Base-by-base conservation (phyloP, 2,888 invertebrate species). In the Drosophila peninsularis region DNA sequence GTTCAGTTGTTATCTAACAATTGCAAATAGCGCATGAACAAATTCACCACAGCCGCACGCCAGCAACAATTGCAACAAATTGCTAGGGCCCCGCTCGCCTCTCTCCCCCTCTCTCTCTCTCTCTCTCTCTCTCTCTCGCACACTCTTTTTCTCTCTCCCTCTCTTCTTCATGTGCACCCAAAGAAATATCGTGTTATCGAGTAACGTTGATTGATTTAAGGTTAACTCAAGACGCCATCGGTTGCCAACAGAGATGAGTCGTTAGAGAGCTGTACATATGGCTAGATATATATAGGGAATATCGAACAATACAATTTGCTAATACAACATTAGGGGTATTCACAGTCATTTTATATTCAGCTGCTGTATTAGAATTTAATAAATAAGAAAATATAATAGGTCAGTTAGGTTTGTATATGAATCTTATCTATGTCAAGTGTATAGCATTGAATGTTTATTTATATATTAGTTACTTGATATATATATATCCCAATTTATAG, bases 181-280 rank as follows among this genome's bases (percentile, higher is more conserved):
- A 11, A 58, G 37, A 68, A 39, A 61, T 70, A 75, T 70, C 56
- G 75, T 53, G 36, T 83, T 88, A 88, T 88, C 86, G 85, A 66
- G 76, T 75, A 82, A 64, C 82, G 71, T 75, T 88, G 90, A 89
- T 90, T 83, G 90, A 90, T 88, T 86, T 90, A 89, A 89, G 89
- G 89, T 89, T 89, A 67, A 69, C 72, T 75, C 79, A 80, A 78
- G 78, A 81, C 82, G 86, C 86, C 65, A 65, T 63, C 74, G 68
- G 56, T 80, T 88, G 88, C 89, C 88, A 89, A 82, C 54, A 58
- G 47, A 58, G 71, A 70, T 58, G 58, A 66, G 52, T 53, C 55
- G 44, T 50, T 42, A 60, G 32, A 53, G 36, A 41, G 32, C 27
- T 42, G 27, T 24, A 36, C 42, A 30, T 32, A 65, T 44, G 44